Evolutionary conservation across 2,888 invertebrate species (phyloP).

Genomic region (Empis livida): DNA sequence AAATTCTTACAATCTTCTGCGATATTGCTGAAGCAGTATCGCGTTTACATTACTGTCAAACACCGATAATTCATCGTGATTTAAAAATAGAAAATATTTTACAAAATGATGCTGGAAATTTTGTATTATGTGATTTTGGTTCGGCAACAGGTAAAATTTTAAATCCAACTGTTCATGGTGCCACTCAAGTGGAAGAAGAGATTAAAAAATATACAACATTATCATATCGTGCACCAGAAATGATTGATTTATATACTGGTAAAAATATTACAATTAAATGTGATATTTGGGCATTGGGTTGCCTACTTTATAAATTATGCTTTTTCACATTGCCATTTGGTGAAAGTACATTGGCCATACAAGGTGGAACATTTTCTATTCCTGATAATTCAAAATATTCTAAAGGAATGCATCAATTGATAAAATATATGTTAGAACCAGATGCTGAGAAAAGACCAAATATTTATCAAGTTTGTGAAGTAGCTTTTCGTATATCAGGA

Average conservation of each 20-base stretch:
- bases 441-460: constrained; percentile 73
- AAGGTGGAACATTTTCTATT: constrained; percentile 74
- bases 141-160: constrained; percentile 75
- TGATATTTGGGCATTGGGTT: constrained; percentile 86
- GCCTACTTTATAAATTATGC: constrained; percentile 77
- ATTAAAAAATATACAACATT: constrained; percentile 80
- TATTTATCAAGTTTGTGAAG: constrained; percentile 67
- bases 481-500: constrained; percentile 57
- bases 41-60: constrained; percentile 80
- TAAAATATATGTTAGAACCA: constrained; percentile 73
- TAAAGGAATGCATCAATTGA: constrained; percentile 54
- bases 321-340: constrained; percentile 84
- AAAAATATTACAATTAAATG: constrained; percentile 73
- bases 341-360: constrained; percentile 84
- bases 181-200: constrained; percentile 64
- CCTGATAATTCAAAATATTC: constrained; percentile 69
- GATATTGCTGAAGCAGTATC: constrained; percentile 86
- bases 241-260: constrained; percentile 81
- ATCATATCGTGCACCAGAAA: constrained; percentile 83
- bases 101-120: constrained; percentile 63
- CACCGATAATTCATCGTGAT: constrained; percentile 86
- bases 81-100: constrained; percentile 86
- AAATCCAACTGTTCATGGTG: constrained; percentile 54
- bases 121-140: constrained; percentile 87
- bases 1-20: constrained; percentile 79